Percentiles rank a stretch among this genome's conserved stretches.
Evolutionary conservation across 2,888 invertebrate species (phyloP).

Genomic region (Limenitis camilla): DNA sequence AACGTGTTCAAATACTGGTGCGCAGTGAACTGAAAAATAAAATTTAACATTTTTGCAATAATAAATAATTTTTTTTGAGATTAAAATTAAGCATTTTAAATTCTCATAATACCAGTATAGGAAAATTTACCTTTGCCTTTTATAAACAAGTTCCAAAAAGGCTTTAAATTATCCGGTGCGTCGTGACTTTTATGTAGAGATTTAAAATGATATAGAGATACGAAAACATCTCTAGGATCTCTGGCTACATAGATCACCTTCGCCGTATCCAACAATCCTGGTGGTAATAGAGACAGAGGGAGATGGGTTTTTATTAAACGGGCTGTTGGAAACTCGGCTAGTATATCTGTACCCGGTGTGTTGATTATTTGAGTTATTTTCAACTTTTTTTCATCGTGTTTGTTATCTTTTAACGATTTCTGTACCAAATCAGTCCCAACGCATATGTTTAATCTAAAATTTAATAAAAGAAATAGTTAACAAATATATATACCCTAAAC

Average conservation of each 20-base stretch:
- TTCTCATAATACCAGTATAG: too few relatives aligned
- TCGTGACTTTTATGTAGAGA: conserved; percentile 67
- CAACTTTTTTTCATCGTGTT: conserved; percentile 6
- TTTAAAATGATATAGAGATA: conserved; percentile 83
- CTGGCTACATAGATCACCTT: conserved; percentile 81
- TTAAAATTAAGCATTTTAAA: too few relatives aligned
- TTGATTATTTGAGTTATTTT: conserved; percentile 1
- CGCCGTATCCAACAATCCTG: conserved; percentile 66
- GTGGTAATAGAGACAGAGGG: conserved; percentile 79
- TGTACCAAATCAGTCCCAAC: too few relatives aligned
- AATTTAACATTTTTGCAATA: too few relatives aligned
- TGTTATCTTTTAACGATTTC: conserved; percentile 4
- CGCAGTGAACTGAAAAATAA: conserved; percentile 77
- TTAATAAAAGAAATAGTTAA: too few relatives aligned
- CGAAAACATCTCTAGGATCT: conserved; percentile 86
- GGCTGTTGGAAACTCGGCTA: conserved; percentile 27
- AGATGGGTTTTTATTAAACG: conserved; percentile 73
- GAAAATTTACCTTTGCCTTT: conserved; percentile 71
- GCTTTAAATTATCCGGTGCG: conserved; percentile 71
- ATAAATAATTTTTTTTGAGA: too few relatives aligned
- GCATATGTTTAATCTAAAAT: too few relatives aligned
- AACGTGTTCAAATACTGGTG: conserved; percentile 86
- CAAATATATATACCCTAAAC: too few relatives aligned
- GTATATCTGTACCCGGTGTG: conserved; percentile 39
- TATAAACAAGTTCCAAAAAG: conserved; percentile 78